These are phyloP conservation scores for Aporophyla lueneburgensis DNA, from an alignment of 2,888 invertebrate species.

Conservation along the genomic window DNA sequence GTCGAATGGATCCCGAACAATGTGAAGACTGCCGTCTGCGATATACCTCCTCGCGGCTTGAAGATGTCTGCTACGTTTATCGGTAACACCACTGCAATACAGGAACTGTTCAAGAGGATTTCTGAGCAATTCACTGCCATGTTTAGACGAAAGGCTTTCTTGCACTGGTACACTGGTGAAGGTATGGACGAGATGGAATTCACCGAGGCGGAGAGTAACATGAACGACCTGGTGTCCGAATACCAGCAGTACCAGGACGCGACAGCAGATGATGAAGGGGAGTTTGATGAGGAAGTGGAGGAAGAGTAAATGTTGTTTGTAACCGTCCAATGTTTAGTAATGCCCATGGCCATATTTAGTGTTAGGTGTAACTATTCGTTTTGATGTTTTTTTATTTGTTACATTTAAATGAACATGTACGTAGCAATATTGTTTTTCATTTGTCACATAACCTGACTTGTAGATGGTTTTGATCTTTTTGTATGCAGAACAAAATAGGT, in stretches of 20 bases:
- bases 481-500: too few relatives aligned
- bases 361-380: slow-evolving; percentile 76
- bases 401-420: slow-evolving; percentile 53
- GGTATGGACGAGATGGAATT: slow-evolving; percentile 99
- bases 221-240: slow-evolving; percentile 97
- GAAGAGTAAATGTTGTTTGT: slow-evolving; percentile 60
- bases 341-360: slow-evolving; percentile 76
- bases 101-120: slow-evolving; percentile 96
- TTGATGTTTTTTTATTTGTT: slow-evolving; percentile 69
- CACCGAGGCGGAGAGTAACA: slow-evolving; percentile 98
- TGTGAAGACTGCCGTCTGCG: slow-evolving; percentile 95
- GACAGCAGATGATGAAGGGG: slow-evolving; percentile 96
- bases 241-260: slow-evolving; percentile 98
- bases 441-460: neutral
- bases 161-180: slow-evolving; percentile 99
- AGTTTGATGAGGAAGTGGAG: slow-evolving; percentile 94
- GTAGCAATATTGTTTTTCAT: slow-evolving; percentile 33
- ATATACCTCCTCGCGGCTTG: slow-evolving; percentile 93
- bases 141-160: slow-evolving; percentile 98
- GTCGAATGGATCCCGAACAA: slow-evolving; percentile 96
- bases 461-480: too few relatives aligned
- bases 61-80: slow-evolving; percentile 97
- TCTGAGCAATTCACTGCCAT: slow-evolving; percentile 97
- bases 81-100: slow-evolving; percentile 96
- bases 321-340: slow-evolving; percentile 70